Evolutionary conservation across 2,113 vertebrate genomes (phyloP), one percentile per base, ranked within the genome.

Genomic region (Protobothrops flavoviridis): DNA sequence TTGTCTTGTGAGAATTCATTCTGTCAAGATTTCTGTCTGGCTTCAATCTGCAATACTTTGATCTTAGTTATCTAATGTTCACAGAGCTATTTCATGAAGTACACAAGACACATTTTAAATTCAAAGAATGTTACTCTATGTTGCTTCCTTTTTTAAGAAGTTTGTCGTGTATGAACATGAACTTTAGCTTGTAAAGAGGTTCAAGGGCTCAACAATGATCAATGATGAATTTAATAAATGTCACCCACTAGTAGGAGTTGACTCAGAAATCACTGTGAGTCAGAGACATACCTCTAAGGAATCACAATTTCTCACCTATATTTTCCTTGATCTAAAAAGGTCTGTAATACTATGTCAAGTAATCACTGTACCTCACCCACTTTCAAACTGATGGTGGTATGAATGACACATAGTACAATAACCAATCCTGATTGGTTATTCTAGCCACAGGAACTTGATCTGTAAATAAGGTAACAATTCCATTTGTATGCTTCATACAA

Each of bases 301-400:
- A 64, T 89, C 85, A 85, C n/a, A 85, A 20, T 95, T 52, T 6
- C 74, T 94, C 48, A 64, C 0, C 0, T 87, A 6, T 43, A 93
- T 93, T 91, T 92, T 93, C 50, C 15, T 93, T 93, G 48, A 91
- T 85, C 88, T 50, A 43, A 81, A 90, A 86, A 5, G 3, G 8
- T 10, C 12, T 85, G 55, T 50, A 91, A 85, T 85, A n/a, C 61
- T 91, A 91, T 59, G 24, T 33, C 85, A 94, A 81, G 23, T 89
- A 53, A 59, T 59, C 39, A 85, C 13, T 13, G 11, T 0, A 5
- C 86, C 50, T 64, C 64, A 57, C 52, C 11, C 87, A 0, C 3
- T 33, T 53, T 53, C 69, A 45, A 5, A 5, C 4, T 26, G 39
- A 53, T 21, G 45, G 1, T 57, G 2, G 53, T 61, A 57, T 61